Conservation (phyloP, 30 jellyfish, hydroid and myxozoan genomes). For the Aurelia aurita region DNA sequence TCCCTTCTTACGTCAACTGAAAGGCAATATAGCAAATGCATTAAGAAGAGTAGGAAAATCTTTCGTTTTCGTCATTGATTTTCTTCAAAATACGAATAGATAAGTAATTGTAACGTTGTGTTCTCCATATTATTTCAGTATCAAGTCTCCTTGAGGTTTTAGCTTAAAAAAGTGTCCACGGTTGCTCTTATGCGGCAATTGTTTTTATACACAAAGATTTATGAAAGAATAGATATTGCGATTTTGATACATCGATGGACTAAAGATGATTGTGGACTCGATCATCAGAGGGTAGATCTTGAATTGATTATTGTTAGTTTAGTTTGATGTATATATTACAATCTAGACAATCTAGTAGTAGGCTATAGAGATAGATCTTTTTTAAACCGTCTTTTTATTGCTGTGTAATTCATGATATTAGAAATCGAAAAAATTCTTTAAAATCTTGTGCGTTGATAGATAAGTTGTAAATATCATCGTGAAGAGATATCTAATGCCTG, state of each 20-base stretch:
- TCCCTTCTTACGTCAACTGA: too few relatives aligned
- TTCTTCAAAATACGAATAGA: too few relatives aligned
- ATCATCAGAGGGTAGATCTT: background rate
- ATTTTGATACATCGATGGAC: slow-evolving; percentile 43
- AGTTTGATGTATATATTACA: too few relatives aligned
- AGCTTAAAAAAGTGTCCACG: background rate
- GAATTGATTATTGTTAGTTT: background rate
- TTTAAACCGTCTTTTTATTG: slow-evolving; percentile 5
- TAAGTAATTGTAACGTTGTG: too few relatives aligned
- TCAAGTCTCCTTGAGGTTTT: too few relatives aligned
- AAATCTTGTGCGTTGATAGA: too few relatives aligned
- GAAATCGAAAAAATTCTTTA: too few relatives aligned
- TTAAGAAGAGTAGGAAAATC: too few relatives aligned
- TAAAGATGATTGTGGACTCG: slow-evolving; percentile 3
- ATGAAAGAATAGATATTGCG: slow-evolving; percentile 20
- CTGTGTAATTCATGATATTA: background rate
- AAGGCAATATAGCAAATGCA: too few relatives aligned
- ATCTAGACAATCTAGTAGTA: slow-evolving; percentile 6
- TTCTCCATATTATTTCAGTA: too few relatives aligned
- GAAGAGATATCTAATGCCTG: background rate
- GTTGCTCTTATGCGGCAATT: slow-evolving; percentile 30
- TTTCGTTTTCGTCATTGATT: too few relatives aligned
- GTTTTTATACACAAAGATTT: slow-evolving; percentile 41
- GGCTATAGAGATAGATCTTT: background rate
- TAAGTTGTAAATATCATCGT: too few relatives aligned